These are phyloP conservation scores for Macrotis lagotis DNA, from an alignment of 2,113 vertebrate species.

Conservation along the genomic window DNA sequence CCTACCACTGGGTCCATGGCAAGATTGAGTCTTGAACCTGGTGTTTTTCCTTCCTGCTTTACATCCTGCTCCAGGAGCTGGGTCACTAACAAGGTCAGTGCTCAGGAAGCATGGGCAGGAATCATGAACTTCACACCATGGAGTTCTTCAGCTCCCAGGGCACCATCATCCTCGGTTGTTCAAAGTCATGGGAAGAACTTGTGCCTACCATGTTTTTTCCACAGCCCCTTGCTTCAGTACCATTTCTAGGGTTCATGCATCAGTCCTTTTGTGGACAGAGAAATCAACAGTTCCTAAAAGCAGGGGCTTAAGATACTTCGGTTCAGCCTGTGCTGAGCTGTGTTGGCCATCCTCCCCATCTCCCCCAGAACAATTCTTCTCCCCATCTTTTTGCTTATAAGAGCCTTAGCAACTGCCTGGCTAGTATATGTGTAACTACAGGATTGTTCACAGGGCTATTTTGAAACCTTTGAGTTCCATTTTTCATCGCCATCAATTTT, in stretches of 20 bases:
- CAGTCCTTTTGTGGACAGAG: not conserved
- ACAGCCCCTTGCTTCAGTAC: not conserved
- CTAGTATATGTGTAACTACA: not conserved
- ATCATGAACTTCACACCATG: not conserved
- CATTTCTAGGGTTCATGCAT: not conserved
- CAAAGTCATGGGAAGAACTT: not conserved
- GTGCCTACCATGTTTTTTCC: not conserved
- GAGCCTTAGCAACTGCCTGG: not conserved
- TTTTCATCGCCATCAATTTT: slow-evolving; percentile 34
- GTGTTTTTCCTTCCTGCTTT: slow-evolving; percentile 28
- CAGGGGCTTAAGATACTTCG: not conserved
- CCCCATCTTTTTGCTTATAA: not conserved
- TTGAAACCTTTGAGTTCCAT: slow-evolving; percentile 13
- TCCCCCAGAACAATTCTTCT: not conserved
- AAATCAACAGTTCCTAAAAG: not conserved
- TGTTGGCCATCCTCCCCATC: not conserved
- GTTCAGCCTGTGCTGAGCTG: not conserved
- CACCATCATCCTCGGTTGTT: not conserved
- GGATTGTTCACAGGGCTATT: slow-evolving; percentile 10
- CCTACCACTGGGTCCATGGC: not conserved
- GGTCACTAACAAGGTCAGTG: not conserved
- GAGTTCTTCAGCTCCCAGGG: not conserved
- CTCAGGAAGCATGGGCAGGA: slow-evolving; percentile 14
- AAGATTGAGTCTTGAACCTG: slow-evolving; percentile 1
- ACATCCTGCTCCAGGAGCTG: not conserved